Evolutionary conservation across 2,888 invertebrate genomes (phyloP), one percentile per base, ranked within the genome.

Genomic region (Clistopyga incitator): DNA sequence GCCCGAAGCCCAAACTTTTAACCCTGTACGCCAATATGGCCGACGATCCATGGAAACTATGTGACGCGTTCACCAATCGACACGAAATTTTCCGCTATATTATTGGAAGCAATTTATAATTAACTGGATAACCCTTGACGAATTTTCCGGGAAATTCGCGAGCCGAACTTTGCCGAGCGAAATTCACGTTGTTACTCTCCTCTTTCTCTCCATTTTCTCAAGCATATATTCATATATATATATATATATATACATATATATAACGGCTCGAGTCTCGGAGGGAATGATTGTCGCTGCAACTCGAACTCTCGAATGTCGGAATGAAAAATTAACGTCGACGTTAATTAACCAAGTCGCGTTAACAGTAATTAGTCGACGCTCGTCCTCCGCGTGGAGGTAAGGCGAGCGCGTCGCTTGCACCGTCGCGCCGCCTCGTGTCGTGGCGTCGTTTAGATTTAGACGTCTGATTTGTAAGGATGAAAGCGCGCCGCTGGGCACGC

Each of bases 401-500:
- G 56, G 64, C 25, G 45, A 67, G 42, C 45, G 79, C 34, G 42
- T 50, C 64, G 72, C 68, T 75, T 61, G 34, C n/a, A 75, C 64
- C 64, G 64, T 76, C 29, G 76, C 34, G 34, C 11, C 59, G 74
- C 87, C 87, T 88, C 88, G 89, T 89, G 89, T 87, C 88, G 86
- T 84, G 88, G 86, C 87, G 88, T 88, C 90, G 90, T 90, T 91
- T 90, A 91, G 91, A 91, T 91, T 90, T 90, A 91, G 90, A 90
- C 89, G 90, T 89, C 88, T 90, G 91, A 91, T 91, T 90, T 90
- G 88, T 87, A 75, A 86, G 88, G 89, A 90, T 90, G 90, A 90
- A 90, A 90, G 90, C 89, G 82, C 85, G 77, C 87, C 84, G 79
- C 78, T 74, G 82, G 81, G 76, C 82, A 74, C 78, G 54, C 78